Evolutionary conservation across 2,113 vertebrate genomes (phyloP), one percentile per base, ranked within the genome.

Genomic region (Pseudolaguvia tuberculata): DNA sequence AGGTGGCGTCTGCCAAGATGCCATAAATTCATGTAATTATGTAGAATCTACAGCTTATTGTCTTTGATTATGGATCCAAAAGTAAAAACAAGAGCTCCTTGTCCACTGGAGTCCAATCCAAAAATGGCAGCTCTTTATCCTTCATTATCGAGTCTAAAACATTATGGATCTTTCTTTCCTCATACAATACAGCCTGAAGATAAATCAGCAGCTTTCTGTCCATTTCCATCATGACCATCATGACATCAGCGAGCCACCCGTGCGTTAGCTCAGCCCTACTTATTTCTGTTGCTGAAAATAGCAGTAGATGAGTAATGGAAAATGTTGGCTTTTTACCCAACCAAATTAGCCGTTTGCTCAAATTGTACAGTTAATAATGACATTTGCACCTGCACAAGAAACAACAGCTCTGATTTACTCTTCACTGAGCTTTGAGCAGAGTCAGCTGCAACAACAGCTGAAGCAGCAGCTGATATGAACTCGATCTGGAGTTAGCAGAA

Each of bases 401-500:
- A 67, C 45, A 67, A 17, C 15, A 67, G 45, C 63, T 67, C 63
- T 29, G 63, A 27, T 67, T 50, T 29, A 50, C 45, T 67, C 23
- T 20, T 48, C 47, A 27, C 35, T 11, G 58, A 42, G 27, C 59
- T 50, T 23, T 13, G 50, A 63, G 58, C 27, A 42, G 47, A 63
- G 14, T 53, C 59, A 74, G 72, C 48, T 20, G 31, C 31, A 39
- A 29, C 15, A 31, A 48, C 72, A 48, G 66, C 72, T 70, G 65
- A 75, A 73, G 47, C 65, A 70, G 56, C 66, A 70, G 56, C 55
- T 69, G 66, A 68, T 20, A 14, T 18, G 42, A 48, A 76, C 55
- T 27, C 17, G 56, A 53, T 56, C 21, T 52, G 45, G 56, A 65
- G 65, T 48, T 29, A 35, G 31, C 66, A 70, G 48, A 71, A 78